phyloP scores from a whole-genome alignment of 2,113 vertebrate species.

The Phalacrocorax brasilianus region DNA sequence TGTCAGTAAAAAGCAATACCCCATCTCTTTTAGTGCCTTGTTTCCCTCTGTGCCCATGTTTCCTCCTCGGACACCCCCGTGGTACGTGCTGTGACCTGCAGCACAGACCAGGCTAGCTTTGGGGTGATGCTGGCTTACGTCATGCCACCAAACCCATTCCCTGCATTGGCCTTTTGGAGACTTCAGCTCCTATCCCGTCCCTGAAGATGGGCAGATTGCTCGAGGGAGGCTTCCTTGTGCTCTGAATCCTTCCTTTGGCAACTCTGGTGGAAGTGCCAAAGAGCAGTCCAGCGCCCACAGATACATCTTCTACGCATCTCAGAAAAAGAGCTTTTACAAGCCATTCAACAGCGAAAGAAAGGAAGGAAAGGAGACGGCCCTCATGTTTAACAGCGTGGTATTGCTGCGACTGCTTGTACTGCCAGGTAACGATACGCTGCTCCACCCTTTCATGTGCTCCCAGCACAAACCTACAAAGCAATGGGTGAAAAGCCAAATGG shows the following conservation, averaged over 20 bases:
- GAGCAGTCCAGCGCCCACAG: neutral
- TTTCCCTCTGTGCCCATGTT: neutral
- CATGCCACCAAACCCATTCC: neutral
- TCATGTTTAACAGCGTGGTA: neutral
- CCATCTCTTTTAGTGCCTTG: neutral
- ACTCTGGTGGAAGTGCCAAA: neutral
- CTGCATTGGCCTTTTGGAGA: neutral
- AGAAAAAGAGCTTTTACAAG: neutral
- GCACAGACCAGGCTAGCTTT: fast-evolving
- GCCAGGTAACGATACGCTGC: fast-evolving
- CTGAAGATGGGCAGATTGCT: neutral
- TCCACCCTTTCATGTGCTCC: neutral
- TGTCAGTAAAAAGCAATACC: neutral
- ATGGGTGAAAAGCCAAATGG: neutral
- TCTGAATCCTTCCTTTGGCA: neutral
- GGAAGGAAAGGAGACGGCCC: neutral
- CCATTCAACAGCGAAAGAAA: neutral
- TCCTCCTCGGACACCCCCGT: neutral
- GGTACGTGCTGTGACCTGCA: too few relatives aligned
- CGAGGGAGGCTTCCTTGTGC: neutral
- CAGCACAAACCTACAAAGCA: neutral
- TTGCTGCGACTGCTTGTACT: neutral
- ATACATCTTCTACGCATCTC: neutral
- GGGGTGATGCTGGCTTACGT: neutral
- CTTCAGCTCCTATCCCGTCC: neutral